phyloP scores from a whole-genome alignment of 2,113 vertebrate genomes.

The Aplodontia rufa region DNA sequence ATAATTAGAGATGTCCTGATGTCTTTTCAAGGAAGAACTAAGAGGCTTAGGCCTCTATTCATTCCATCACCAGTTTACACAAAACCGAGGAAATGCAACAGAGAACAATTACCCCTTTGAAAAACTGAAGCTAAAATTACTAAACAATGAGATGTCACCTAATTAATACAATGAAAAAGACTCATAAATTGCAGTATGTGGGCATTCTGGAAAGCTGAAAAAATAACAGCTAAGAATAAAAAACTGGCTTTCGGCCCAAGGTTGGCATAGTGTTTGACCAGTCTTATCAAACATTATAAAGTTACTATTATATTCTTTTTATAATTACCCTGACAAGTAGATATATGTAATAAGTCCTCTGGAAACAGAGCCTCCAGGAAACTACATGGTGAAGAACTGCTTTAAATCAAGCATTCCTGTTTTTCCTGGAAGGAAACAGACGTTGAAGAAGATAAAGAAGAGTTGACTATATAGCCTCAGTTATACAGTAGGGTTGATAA shows the following conservation, averaged over 20 bases:
- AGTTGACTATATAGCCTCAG: background rate
- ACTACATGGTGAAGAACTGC: background rate
- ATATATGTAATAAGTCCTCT: background rate
- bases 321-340: background rate
- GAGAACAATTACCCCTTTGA: background rate
- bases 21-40: background rate
- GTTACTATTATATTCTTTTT: background rate
- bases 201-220: background rate
- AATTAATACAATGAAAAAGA: conserved; percentile 6
- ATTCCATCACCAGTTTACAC: background rate
- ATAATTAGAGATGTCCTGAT: background rate
- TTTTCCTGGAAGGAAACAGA: background rate
- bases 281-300: background rate
- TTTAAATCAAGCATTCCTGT: background rate
- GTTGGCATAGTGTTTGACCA: background rate
- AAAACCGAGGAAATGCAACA: background rate
- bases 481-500: background rate
- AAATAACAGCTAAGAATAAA: background rate
- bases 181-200: background rate
- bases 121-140: conserved; percentile 22
- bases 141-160: background rate
- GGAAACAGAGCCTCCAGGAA: background rate
- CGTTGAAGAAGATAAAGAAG: conserved; percentile 17
- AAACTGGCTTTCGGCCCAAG: background rate
- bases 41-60: background rate